Percentiles rank a stretch among this genome's conserved stretches.
These are phyloP conservation scores for Drosophila suboccidentalis DNA, from an alignment of 2,888 invertebrate genomes.

Conservation along the genomic window DNA sequence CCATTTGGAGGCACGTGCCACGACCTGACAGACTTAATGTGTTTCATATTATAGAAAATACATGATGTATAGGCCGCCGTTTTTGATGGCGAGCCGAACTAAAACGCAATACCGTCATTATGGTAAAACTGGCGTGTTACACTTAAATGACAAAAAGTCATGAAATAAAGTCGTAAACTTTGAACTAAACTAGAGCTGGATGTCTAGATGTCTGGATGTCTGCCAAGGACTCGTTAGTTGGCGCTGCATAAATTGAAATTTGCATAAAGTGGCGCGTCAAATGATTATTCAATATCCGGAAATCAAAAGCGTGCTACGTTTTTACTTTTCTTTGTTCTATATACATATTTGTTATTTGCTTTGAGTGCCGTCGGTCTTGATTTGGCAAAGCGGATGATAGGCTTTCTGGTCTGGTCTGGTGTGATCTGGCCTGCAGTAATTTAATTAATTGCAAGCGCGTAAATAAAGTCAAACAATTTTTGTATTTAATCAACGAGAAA, in stretches of 20 bases:
- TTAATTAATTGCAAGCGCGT: slow-evolving; percentile 72
- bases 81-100: slow-evolving; percentile 29
- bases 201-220: slow-evolving; percentile 21
- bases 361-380: slow-evolving; percentile 26
- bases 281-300: slow-evolving; percentile 72
- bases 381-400: background rate
- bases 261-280: slow-evolving; percentile 60
- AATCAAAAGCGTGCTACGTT: slow-evolving; percentile 41
- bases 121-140: slow-evolving; percentile 73
- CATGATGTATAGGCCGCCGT: slow-evolving; percentile 54
- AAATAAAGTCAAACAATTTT: slow-evolving; percentile 71
- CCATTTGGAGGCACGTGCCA: slow-evolving; percentile 70
- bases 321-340: slow-evolving; percentile 23
- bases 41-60: slow-evolving; percentile 66
- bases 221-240: slow-evolving; percentile 38
- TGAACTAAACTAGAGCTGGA: slow-evolving; percentile 31
- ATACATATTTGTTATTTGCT: slow-evolving; percentile 15
- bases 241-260: slow-evolving; percentile 70
- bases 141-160: slow-evolving; percentile 75
- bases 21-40: slow-evolving; percentile 56
- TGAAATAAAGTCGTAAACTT: slow-evolving; percentile 76
- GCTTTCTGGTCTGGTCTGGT: slow-evolving; percentile 14
- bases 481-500: slow-evolving; percentile 74
- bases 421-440: slow-evolving; percentile 52
- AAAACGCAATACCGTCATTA: slow-evolving; percentile 75